A percentile compares a stretch with the other conserved stretches of the same genome.
phyloP scores from a whole-genome alignment of 2,888 invertebrate species.

The Oasisia sp. region DNA sequence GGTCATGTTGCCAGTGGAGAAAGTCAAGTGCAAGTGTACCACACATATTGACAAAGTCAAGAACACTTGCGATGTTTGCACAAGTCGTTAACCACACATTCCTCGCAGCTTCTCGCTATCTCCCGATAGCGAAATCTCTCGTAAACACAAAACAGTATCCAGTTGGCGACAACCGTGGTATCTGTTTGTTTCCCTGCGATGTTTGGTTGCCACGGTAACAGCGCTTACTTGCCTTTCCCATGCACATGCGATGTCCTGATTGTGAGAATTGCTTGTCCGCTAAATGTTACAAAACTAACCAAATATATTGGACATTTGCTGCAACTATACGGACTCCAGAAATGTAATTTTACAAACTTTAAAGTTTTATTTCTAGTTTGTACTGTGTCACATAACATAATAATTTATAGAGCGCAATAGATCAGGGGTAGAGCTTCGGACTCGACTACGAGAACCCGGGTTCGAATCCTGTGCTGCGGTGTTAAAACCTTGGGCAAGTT shows the following conservation, averaged over 20 bases:
- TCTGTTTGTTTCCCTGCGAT: neutral
- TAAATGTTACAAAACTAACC: neutral
- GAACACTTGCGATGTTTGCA: neutral
- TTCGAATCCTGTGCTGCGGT: too few species aligned
- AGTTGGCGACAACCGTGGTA: neutral
- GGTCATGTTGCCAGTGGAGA: neutral
- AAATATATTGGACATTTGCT: neutral
- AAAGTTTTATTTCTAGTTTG: too few species aligned
- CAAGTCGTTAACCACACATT: neutral
- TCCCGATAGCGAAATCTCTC: neutral
- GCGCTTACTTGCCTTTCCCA: neutral
- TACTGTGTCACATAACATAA: too few species aligned
- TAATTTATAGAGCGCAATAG: too few species aligned
- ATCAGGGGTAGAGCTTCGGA: too few species aligned
- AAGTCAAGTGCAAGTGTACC: neutral
- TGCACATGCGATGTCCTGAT: neutral
- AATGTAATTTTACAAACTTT: too few species aligned
- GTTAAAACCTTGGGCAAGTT: too few species aligned
- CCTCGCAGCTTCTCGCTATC: neutral
- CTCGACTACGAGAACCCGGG: too few species aligned
- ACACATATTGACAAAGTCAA: constrained; percentile 14
- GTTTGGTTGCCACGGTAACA: neutral
- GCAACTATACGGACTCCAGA: too few species aligned
- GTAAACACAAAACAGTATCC: constrained; percentile 1
- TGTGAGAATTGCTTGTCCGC: neutral